Evolutionary conservation across 2,888 invertebrate genomes (phyloP).

Genomic region (Andrena hattorfiana): DNA sequence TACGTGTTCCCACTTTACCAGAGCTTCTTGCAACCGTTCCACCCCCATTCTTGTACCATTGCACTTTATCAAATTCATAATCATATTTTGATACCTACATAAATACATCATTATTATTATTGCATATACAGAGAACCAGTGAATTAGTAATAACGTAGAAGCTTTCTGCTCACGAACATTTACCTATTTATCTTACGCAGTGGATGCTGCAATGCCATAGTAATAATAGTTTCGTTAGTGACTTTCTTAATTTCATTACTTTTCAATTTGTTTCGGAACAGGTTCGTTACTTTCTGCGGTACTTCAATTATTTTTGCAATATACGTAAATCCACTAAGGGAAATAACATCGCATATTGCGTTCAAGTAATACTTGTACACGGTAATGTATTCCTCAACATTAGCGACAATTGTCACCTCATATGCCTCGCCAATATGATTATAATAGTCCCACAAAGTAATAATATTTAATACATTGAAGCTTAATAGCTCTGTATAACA

Average conservation of each 20-base stretch:
- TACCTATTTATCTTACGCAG: conserved; percentile 86
- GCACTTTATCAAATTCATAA: conserved; percentile 86
- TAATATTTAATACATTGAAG: conserved; percentile 89
- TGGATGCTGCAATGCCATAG: conserved; percentile 88
- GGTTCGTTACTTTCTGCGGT: conserved; percentile 86
- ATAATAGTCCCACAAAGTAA: conserved; percentile 90
- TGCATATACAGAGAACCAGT: conserved; percentile 5
- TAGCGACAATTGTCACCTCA: conserved; percentile 89
- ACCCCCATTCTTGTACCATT: conserved; percentile 84
- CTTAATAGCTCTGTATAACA: conserved; percentile 90
- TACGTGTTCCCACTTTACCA: conserved; percentile 88
- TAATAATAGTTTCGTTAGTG: conserved; percentile 87
- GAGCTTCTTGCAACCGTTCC: conserved; percentile 87
- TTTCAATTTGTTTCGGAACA: conserved; percentile 87
- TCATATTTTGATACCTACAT: conserved; percentile 87
- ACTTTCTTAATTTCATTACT: conserved; percentile 86
- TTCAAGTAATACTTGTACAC: conserved; percentile 90
- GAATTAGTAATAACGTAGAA: neutral
- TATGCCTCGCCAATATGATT: conserved; percentile 88
- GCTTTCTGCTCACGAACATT: conserved; percentile 27
- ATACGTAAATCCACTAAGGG: conserved; percentile 89
- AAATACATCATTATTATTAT: conserved; percentile 26
- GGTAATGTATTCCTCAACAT: conserved; percentile 90
- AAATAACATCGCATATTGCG: conserved; percentile 90
- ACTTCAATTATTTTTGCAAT: conserved; percentile 89